These are phyloP conservation scores for Chymomyza amoena DNA, from an alignment of 2,888 invertebrate genomes.

Conservation along the genomic window DNA sequence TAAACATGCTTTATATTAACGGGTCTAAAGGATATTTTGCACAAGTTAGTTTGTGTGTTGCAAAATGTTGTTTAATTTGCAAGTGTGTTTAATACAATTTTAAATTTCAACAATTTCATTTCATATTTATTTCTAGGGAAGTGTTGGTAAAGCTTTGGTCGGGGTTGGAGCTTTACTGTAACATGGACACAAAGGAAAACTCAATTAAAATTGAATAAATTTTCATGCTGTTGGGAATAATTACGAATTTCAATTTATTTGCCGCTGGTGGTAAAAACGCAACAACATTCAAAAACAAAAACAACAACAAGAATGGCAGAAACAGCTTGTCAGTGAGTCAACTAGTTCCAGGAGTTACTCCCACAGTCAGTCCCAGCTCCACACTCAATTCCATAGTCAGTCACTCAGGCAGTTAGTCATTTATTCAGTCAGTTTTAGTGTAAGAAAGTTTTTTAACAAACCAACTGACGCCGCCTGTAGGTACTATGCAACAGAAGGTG, in stretches of 20 bases:
- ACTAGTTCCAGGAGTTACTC: constrained; percentile 25
- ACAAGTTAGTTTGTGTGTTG: neutral
- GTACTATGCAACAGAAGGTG: constrained; percentile 21
- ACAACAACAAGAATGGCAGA: constrained; percentile 14
- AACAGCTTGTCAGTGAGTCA: neutral
- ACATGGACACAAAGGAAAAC: constrained; percentile 54
- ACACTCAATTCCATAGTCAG: neutral
- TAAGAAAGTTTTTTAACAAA: constrained; percentile 38
- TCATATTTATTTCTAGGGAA: constrained; percentile 37
- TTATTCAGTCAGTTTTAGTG: constrained; percentile 25
- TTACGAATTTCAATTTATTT: constrained; percentile 73
- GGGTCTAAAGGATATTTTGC: neutral
- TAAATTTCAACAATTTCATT: constrained; percentile 65
- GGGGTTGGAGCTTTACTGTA: neutral
- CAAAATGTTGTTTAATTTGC: neutral
- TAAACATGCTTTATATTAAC: neutral
- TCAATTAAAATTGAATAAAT: constrained; percentile 73
- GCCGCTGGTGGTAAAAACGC: constrained; percentile 60
- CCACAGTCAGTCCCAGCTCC: no score
- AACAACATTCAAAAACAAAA: constrained; percentile 32
- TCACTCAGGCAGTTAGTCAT: neutral
- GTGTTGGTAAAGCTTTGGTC: neutral
- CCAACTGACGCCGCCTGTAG: constrained; percentile 30
- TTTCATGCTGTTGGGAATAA: constrained; percentile 70
- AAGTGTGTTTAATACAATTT: constrained; percentile 56